A percentile compares a stretch with the other conserved stretches of the same genome.
Evolutionary conservation across 2,113 vertebrate species (phyloP).

Genomic region (Dissostichus mawsoni): DNA sequence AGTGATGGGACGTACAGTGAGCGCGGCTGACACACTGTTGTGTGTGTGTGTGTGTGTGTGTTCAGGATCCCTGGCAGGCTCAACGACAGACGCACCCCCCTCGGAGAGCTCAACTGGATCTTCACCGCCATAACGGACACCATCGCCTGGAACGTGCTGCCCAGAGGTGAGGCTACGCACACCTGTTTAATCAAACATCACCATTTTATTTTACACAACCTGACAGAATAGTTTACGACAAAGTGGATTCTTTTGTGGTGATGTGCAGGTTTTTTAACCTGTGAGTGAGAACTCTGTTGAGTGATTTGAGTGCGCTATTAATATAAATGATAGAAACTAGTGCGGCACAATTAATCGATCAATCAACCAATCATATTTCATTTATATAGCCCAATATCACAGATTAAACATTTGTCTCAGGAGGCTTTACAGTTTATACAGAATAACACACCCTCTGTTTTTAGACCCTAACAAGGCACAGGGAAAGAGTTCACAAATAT

Average conservation of each 20-base stretch:
- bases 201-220: not conserved
- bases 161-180: conserved; percentile 86
- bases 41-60: conserved; percentile 47
- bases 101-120: conserved; percentile 99
- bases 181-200: not conserved
- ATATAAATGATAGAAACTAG: not conserved
- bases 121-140: conserved; percentile 99
- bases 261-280: no score
- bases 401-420: no score
- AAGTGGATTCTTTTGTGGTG: not conserved
- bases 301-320: not conserved
- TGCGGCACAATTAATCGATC: no score
- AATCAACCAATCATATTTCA: no score
- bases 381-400: no score
- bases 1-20: conserved; percentile 39
- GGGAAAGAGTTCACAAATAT: no score
- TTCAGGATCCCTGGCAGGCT: conserved; percentile 95
- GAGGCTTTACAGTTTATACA: no score
- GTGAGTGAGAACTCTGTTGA: no score
- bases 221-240: not conserved
- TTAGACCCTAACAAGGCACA: no score
- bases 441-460: no score
- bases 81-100: conserved; percentile 96
- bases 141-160: conserved; percentile 98
- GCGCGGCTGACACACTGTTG: conserved; percentile 63